Conservation (phyloP, 2,113 vertebrate species). For the Cavia porcellus region DNA sequence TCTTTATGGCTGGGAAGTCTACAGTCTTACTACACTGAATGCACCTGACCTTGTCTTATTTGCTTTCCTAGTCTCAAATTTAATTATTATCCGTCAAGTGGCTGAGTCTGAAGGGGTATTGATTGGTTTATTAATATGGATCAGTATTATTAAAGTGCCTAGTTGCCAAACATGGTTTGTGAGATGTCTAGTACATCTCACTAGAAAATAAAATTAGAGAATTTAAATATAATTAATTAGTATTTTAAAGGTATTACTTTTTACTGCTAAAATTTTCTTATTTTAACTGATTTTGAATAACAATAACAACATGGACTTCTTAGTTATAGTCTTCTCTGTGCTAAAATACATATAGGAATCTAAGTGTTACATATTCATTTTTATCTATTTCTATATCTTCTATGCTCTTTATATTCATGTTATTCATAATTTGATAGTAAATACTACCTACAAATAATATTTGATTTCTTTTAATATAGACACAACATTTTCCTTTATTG, state of each 20-base stretch:
- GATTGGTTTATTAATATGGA: background rate
- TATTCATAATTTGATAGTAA: background rate
- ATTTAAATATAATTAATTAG: background rate
- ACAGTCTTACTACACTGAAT: background rate
- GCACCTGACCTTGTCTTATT: background rate
- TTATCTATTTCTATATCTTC: background rate
- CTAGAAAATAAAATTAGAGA: conserved; percentile 14
- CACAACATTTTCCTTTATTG: background rate
- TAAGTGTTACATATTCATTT: background rate
- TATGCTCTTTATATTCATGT: background rate
- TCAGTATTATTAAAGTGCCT: background rate
- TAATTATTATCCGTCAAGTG: background rate
- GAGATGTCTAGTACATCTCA: background rate
- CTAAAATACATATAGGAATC: background rate
- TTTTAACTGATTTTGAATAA: background rate
- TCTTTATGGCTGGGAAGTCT: background rate
- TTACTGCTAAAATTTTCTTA: background rate
- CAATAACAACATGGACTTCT: background rate
- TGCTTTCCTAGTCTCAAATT: background rate
- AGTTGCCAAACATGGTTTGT: background rate
- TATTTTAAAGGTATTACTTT: background rate
- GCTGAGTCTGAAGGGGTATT: background rate
- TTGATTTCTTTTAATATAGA: background rate
- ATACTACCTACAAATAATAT: background rate
- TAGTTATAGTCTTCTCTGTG: background rate